Percentiles rank a stretch among this genome's conserved stretches.
Conservation (phyloP, 1,140 invertebrate species). For the Zaprionus taronus region DNA sequence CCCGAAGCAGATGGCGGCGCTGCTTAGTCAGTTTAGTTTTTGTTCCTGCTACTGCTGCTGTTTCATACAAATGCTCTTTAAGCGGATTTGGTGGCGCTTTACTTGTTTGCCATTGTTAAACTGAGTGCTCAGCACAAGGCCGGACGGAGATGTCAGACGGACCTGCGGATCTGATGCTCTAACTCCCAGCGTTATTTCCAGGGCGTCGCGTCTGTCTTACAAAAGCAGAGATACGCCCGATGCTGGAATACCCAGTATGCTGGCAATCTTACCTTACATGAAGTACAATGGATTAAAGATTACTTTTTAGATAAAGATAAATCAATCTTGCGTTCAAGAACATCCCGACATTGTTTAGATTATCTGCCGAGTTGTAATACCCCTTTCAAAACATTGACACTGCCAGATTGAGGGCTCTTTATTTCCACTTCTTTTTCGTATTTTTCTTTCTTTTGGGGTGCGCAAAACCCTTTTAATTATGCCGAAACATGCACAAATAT, state of each 20-base stretch:
- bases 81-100: slow-evolving; percentile 77
- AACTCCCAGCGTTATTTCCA: slow-evolving; percentile 13
- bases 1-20: slow-evolving; percentile 40
- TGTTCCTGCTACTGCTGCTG: slow-evolving; percentile 47
- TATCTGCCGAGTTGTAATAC: not conserved
- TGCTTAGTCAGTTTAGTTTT: slow-evolving; percentile 46
- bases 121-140: slow-evolving; percentile 76
- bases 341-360: not conserved
- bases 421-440: not conserved
- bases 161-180: slow-evolving; percentile 1
- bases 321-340: not conserved
- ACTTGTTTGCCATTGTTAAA: slow-evolving; percentile 82
- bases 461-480: slow-evolving; percentile 73
- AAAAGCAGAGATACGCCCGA: not conserved
- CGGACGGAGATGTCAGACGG: slow-evolving; percentile 5
- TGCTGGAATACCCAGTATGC: slow-evolving; percentile 19
- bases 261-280: not conserved
- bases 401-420: slow-evolving; percentile 13
- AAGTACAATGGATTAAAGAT: not conserved
- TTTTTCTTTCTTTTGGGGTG: slow-evolving; percentile 10
- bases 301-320: not conserved
- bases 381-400: not conserved
- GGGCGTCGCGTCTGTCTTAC: not conserved
- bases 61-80: slow-evolving; percentile 82
- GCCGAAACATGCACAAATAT: slow-evolving; percentile 79